Percentiles rank a stretch among this genome's conserved stretches.
Evolutionary conservation across 2,113 vertebrate species (phyloP).

Genomic region (Girardinichthys multiradiatus): DNA sequence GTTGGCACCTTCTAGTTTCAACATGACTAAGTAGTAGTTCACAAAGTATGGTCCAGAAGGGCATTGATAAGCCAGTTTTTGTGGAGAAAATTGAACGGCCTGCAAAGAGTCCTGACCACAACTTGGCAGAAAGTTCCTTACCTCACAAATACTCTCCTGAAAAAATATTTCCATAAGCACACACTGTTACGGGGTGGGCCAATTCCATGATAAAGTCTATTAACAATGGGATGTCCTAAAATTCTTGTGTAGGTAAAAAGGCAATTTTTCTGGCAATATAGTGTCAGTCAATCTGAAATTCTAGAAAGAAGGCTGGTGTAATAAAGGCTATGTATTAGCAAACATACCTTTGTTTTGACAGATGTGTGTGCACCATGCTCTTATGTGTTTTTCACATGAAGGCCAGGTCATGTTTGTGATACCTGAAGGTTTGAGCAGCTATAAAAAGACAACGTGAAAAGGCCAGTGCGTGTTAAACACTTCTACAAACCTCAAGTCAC

Average conservation of each 20-base stretch:
- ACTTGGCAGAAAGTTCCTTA: no score
- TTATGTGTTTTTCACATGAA: slow-evolving; percentile 9
- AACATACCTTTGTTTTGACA: neutral
- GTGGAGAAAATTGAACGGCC: no score
- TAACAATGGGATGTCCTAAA: no score
- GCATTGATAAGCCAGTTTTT: no score
- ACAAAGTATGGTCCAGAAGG: no score
- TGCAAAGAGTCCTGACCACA: no score
- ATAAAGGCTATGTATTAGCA: neutral
- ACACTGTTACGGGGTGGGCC: no score
- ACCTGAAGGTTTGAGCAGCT: slow-evolving; percentile 30
- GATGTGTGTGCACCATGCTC: slow-evolving; percentile 9
- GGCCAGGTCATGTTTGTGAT: slow-evolving; percentile 21
- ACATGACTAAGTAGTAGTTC: no score
- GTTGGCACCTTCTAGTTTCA: no score
- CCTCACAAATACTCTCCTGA: no score
- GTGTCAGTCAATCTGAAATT: slow-evolving; percentile 9
- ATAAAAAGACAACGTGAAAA: slow-evolving; percentile 35
- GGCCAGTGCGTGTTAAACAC: slow-evolving; percentile 38
- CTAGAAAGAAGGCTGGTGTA: neutral
- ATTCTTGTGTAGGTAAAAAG: neutral
- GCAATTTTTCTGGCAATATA: neutral
- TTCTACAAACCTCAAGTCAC: slow-evolving; percentile 41
- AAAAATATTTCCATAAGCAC: no score
- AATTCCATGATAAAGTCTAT: no score